Base-by-base conservation (phyloP, 1,140 invertebrate species). In the Zaprionus gabonicus region DNA sequence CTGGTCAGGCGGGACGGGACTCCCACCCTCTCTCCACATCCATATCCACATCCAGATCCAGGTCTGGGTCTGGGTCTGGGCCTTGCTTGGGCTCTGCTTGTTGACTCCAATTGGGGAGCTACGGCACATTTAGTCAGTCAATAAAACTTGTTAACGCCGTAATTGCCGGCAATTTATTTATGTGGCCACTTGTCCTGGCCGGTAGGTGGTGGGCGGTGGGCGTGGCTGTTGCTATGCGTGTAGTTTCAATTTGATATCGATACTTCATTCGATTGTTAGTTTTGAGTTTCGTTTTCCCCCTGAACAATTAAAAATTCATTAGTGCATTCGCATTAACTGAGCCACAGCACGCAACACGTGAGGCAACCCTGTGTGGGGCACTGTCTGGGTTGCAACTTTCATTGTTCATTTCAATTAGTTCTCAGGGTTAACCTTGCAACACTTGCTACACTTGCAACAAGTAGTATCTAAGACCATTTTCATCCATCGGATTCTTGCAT, bases 81-180 rank as follows among this genome's bases (percentile, higher is more conserved):
- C 20, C 20, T 20, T 20, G 23, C 38, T 60, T 69, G 44, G 56
- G 31, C 31, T 20, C 57, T 55, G 12, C 27, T 51, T 34, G 46
- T 49, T 63, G 44, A 27, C 41, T 53, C 38, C 31, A 38, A 46
- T 38, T 38, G 51, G 65, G 56, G 53, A 63, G 38, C 74, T 46
- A 31, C 41, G 75, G 81, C 85, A 87, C 84, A 88, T 88, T 88
- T 88, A 88, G 84, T 84, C 84, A 88, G 84, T 88, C 84, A 88
- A 88, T 88, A 88, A 88, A 88, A 88, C 84, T 88, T 88, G 84
- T 88, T 88, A 88, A 90, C 84, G 84, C 85, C 76, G 84, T 88
- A 88, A 88, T 88, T 88, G 84, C 85, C 67, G 67, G 84, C 84
- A 88, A 88, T 88, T 88, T 88, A 88, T 88, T 88, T 90, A 78